phyloP scores from a whole-genome alignment of 1,140 invertebrate genomes.

The Polypedilum pembai region DNA sequence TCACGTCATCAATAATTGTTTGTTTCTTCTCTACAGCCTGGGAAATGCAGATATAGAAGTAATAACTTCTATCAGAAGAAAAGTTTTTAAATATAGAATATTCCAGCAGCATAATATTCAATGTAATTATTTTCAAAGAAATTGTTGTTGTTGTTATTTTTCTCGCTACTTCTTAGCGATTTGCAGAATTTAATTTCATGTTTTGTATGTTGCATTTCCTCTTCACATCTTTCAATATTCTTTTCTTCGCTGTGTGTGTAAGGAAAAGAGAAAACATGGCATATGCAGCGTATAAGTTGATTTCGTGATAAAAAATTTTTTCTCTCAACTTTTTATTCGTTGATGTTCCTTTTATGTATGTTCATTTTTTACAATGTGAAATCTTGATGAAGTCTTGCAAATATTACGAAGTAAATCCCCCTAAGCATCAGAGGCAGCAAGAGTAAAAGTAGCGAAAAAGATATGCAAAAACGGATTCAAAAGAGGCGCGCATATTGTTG shows the following conservation, averaged over 20 bases:
- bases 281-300: background rate
- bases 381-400: background rate
- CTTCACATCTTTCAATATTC: background rate
- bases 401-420: conserved; percentile 2
- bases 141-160: background rate
- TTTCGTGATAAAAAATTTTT: background rate
- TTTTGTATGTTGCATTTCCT: conserved; percentile 13
- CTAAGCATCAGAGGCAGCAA: background rate
- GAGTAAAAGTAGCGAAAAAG: background rate
- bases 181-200: conserved; percentile 21
- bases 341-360: background rate
- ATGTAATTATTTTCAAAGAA: conserved; percentile 11
- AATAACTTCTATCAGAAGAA: background rate
- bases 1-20: conserved; percentile 28
- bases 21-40: background rate
- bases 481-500: conserved; percentile 2
- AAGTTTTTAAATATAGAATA: background rate
- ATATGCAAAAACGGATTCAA: background rate
- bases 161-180: conserved; percentile 1
- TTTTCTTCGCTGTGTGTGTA: background rate
- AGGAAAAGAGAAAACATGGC: background rate
- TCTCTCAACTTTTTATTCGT: background rate
- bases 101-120: background rate
- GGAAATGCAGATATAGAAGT: background rate
- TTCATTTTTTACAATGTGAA: background rate